Percentiles rank a stretch among this genome's conserved stretches.
Evolutionary conservation across 2,113 vertebrate genomes (phyloP).

Genomic region (Ursus arctos): DNA sequence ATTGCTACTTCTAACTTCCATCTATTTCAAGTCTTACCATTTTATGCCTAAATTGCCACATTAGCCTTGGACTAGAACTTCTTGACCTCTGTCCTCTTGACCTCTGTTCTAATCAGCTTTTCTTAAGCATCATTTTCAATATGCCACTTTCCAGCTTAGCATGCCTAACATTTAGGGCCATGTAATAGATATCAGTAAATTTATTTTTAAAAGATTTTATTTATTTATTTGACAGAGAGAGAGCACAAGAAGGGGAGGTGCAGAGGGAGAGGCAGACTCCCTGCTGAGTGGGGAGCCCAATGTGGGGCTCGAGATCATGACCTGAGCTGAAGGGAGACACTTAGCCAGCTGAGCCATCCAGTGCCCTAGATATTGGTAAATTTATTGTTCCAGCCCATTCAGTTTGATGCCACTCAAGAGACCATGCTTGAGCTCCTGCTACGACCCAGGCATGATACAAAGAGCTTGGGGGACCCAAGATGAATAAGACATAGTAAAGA

Average conservation of each 20-base stretch:
- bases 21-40: background rate
- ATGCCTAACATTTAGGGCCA: background rate
- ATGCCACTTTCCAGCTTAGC: background rate
- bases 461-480: background rate
- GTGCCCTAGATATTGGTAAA: background rate
- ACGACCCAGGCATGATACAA: background rate
- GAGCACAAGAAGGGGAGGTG: no score
- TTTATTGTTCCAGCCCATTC: background rate
- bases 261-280: no score
- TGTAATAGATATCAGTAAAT: background rate
- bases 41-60: background rate
- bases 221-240: no score
- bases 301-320: no score
- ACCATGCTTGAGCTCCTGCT: background rate
- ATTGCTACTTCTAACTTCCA: background rate
- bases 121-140: background rate
- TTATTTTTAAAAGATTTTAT: no score
- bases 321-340: no score
- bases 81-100: background rate
- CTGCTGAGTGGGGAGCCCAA: no score
- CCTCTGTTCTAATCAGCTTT: background rate
- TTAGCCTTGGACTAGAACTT: background rate
- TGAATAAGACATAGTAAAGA: background rate
- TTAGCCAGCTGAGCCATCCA: no score
- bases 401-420: background rate